Conservation (phyloP, 2,888 invertebrate species). For the Athripsodes cinereus region DNA sequence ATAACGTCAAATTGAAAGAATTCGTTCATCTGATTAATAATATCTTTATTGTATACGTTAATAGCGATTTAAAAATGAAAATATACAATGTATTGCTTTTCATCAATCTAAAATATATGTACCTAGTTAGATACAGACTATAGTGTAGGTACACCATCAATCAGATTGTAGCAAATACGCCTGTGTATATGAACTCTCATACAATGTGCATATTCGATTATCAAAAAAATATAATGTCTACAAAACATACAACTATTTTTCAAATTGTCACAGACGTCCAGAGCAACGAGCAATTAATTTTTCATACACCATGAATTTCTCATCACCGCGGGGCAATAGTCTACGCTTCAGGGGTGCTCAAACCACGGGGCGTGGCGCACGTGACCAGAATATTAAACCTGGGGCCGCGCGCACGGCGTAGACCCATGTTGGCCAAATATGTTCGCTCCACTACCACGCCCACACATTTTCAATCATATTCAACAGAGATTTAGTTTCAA, state of each 20-base stretch:
- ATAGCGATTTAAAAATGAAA: no score
- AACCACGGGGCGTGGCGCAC: conserved; percentile 29
- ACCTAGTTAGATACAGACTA: no score
- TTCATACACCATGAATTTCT: conserved; percentile 22
- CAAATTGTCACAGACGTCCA: conserved; percentile 11
- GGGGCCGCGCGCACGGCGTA: conserved; percentile 35
- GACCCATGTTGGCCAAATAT: conserved; percentile 54
- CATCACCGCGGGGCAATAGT: conserved; percentile 23
- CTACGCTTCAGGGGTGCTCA: conserved; percentile 23
- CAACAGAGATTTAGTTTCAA: not conserved
- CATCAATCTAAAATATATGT: no score
- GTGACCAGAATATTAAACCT: conserved; percentile 52
- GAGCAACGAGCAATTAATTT: conserved; percentile 24
- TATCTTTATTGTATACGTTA: no score
- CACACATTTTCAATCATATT: conserved; percentile 17
- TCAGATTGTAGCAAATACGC: no score
- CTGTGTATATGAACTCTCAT: not conserved
- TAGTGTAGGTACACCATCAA: no score
- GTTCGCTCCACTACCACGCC: conserved; percentile 37
- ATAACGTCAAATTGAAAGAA: no score
- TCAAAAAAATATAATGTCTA: not conserved
- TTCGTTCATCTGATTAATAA: no score
- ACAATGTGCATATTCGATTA: conserved; percentile 1
- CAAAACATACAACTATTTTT: not conserved
- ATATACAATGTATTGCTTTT: no score